Evolutionary conservation across 2,888 invertebrate genomes (phyloP).

Genomic region (Altica lythri): DNA sequence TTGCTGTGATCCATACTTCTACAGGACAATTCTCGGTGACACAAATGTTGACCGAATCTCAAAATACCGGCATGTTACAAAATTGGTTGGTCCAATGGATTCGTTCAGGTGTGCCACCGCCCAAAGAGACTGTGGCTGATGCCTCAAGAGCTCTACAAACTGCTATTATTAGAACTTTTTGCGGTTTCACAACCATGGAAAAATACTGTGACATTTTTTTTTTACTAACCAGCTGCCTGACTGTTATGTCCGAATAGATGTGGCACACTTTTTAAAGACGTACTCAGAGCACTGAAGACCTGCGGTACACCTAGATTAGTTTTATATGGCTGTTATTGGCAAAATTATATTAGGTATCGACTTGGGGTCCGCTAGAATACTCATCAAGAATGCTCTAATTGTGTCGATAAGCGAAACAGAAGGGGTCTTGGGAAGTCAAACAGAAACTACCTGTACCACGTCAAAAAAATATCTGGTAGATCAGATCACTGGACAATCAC

Average conservation of each 20-base stretch:
- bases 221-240: no score
- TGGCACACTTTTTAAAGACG: not conserved
- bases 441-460: no score
- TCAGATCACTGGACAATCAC: no score
- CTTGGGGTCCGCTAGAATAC: not conserved
- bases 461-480: no score
- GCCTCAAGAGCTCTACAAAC: conserved; percentile 4
- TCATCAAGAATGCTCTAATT: not conserved
- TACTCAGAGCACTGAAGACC: no score
- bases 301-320: not conserved
- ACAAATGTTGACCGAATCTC: conserved; percentile 3
- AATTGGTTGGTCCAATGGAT: conserved; percentile 5
- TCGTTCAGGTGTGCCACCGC: conserved; percentile 6
- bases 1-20: not conserved
- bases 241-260: not conserved
- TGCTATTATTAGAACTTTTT: conserved; percentile 1
- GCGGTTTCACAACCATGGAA: not conserved
- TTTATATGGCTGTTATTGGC: not conserved
- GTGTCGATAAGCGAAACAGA: not conserved
- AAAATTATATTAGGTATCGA: not conserved
- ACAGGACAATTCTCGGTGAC: not conserved
- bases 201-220: not conserved
- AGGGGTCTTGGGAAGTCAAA: not conserved
- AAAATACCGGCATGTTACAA: conserved; percentile 3
- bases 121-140: conserved; percentile 7